These are phyloP conservation scores for Alectura lathami DNA, from an alignment of 2,113 vertebrate genomes.

Conservation along the genomic window DNA sequence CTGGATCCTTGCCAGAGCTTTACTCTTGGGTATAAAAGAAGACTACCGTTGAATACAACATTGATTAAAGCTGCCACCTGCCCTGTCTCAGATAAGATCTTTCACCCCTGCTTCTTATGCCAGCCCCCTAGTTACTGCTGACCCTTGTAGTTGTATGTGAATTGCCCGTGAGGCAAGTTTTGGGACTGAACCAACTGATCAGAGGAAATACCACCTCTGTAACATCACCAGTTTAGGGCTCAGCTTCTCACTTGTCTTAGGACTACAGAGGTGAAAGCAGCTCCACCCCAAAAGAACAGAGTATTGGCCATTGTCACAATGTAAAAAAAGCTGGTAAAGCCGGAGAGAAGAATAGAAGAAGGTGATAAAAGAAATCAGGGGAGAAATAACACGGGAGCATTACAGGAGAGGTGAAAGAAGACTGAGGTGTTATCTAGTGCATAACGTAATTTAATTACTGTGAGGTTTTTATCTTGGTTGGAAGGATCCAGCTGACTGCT, in stretches of 20 bases:
- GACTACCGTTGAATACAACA: not conserved
- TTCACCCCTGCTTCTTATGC: not conserved
- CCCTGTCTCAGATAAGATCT: not conserved
- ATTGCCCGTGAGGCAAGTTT: not conserved
- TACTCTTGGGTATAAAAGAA: conserved; percentile 28
- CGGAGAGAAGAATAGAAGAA: not conserved
- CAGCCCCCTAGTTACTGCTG: not conserved
- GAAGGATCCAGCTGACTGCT: not conserved
- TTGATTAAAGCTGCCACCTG: conserved; percentile 25
- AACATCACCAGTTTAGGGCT: not conserved
- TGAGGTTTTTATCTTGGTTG: not conserved
- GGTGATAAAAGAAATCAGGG: not conserved
- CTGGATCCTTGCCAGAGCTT: conserved; percentile 18
- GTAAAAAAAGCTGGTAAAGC: not conserved
- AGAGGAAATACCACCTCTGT: not conserved
- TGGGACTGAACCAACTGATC: not conserved
- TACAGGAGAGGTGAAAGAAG: not conserved
- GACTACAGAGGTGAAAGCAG: not conserved
- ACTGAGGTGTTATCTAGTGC: not conserved
- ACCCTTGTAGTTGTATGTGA: not conserved
- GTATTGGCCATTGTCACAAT: not conserved
- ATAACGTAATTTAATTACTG: not conserved
- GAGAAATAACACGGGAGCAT: not conserved
- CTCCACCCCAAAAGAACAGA: not conserved
- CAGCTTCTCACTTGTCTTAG: not conserved